These are phyloP conservation scores for Buphagus erythrorhynchus DNA, from an alignment of 2,797 vertebrate species.

Conservation along the genomic window DNA sequence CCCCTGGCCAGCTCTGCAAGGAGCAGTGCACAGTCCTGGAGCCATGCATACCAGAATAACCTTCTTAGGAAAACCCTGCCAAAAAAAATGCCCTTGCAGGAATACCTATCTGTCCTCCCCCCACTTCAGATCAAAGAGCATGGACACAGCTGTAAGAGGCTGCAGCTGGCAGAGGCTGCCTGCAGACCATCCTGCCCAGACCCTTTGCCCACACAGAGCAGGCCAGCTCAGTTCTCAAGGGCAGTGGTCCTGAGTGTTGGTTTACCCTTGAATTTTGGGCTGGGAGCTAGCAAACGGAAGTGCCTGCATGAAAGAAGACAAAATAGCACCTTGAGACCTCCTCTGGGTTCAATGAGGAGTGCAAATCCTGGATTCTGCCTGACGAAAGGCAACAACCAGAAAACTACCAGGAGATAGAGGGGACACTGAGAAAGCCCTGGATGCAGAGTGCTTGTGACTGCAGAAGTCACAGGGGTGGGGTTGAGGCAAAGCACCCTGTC, in stretches of 20 bases:
- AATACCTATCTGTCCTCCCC: background rate
- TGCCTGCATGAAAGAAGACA: background rate
- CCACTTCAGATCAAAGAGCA: background rate
- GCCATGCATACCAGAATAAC: accelerated
- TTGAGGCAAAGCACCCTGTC: accelerated
- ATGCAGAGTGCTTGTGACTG: background rate
- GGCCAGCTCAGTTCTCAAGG: background rate
- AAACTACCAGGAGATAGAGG: background rate
- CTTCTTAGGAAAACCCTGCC: background rate
- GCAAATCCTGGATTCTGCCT: background rate
- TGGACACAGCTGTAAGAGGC: background rate
- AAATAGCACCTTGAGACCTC: background rate
- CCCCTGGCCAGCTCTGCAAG: background rate
- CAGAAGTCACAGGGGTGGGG: background rate
- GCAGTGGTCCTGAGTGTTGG: accelerated
- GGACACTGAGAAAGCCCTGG: background rate
- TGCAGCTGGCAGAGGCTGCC: background rate
- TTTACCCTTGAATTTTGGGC: background rate
- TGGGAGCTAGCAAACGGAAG: background rate
- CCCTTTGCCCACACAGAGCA: background rate
- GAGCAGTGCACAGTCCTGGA: background rate
- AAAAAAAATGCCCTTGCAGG: background rate
- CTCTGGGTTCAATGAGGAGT: background rate
- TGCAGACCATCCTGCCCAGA: background rate
- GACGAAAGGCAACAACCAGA: background rate